Conservation (phyloP, 1,140 invertebrate species). For the Lanistes nyassanus region DNA sequence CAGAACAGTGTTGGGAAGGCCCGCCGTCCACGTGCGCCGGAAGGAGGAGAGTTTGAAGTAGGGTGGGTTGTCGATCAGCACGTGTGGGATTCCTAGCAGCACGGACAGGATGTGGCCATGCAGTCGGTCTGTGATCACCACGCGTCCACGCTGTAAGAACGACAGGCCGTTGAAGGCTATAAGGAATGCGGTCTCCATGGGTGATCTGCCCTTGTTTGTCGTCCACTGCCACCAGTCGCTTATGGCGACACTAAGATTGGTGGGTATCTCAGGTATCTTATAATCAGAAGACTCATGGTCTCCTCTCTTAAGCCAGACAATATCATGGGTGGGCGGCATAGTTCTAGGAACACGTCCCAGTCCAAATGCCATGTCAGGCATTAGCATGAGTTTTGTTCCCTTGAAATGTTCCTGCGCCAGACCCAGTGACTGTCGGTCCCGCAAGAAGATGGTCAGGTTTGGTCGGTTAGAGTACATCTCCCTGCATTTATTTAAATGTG, state of each 20-base stretch:
- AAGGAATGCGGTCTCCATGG: constrained; percentile 4
- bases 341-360: constrained; percentile 14
- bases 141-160: constrained; percentile 26
- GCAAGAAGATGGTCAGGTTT: constrained; percentile 33
- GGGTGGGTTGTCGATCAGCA: constrained; percentile 34
- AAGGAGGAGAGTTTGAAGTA: constrained; percentile 30
- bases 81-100: constrained; percentile 38
- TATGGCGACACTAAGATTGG: not conserved
- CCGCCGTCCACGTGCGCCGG: constrained; percentile 34
- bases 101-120: constrained; percentile 39
- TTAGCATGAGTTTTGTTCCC: constrained; percentile 15
- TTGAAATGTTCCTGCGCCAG: constrained; percentile 25
- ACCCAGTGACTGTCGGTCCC: constrained; percentile 32
- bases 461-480: constrained; percentile 19
- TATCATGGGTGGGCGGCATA: constrained; percentile 21
- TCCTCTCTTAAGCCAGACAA: constrained; percentile 25
- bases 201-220: not conserved
- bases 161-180: constrained; percentile 17
- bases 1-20: constrained; percentile 14
- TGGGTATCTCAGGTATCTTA: not conserved
- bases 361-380: constrained; percentile 33
- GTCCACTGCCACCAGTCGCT: constrained; percentile 23
- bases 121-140: constrained; percentile 39
- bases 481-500: not conserved
- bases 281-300: constrained; percentile 24